Conservation (phyloP, 2,888 invertebrate species). For the Sinhomidia bicolor region DNA sequence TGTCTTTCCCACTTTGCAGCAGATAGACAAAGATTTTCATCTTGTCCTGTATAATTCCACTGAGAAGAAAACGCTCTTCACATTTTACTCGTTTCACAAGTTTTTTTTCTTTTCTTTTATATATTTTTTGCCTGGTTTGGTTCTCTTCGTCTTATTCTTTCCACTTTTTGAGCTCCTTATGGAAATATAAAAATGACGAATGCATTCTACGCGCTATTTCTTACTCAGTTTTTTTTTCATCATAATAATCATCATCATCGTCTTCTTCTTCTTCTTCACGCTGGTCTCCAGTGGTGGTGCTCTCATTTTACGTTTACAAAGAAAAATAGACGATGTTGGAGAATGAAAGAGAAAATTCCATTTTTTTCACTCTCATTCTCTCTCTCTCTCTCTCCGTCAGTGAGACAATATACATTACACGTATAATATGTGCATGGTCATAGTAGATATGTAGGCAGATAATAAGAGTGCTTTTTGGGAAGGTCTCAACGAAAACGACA, state of each 20-base stretch:
- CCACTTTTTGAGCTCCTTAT: conserved; percentile 28
- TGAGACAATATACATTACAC: conserved; percentile 22
- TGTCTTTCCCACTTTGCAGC: conserved; percentile 37
- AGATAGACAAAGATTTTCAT: conserved; percentile 60
- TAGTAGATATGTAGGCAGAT: not conserved
- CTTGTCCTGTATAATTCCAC: conserved; percentile 55
- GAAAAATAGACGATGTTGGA: conserved; percentile 31
- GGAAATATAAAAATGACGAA: conserved; percentile 70
- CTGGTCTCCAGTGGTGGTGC: conserved; percentile 9
- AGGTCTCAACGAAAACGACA: not conserved
- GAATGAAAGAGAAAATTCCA: conserved; percentile 61
- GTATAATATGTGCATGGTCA: conserved; percentile 2
- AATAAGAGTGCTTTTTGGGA: not conserved
- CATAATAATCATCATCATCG: conserved; percentile 4
- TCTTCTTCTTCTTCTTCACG: not conserved
- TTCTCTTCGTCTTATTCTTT: conserved; percentile 10
- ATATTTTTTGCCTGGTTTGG: too few species aligned
- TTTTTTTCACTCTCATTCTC: conserved; percentile 45
- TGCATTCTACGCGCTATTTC: conserved; percentile 64
- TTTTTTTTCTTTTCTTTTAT: not conserved
- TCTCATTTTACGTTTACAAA: conserved; percentile 64
- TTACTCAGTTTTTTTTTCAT: conserved; percentile 39
- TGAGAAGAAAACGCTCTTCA: conserved; percentile 30
- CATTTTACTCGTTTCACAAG: not conserved
- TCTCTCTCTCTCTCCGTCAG: conserved; percentile 2